phyloP scores from a whole-genome alignment of 2,113 vertebrate species.

The Odocoileus hemionus region DNA sequence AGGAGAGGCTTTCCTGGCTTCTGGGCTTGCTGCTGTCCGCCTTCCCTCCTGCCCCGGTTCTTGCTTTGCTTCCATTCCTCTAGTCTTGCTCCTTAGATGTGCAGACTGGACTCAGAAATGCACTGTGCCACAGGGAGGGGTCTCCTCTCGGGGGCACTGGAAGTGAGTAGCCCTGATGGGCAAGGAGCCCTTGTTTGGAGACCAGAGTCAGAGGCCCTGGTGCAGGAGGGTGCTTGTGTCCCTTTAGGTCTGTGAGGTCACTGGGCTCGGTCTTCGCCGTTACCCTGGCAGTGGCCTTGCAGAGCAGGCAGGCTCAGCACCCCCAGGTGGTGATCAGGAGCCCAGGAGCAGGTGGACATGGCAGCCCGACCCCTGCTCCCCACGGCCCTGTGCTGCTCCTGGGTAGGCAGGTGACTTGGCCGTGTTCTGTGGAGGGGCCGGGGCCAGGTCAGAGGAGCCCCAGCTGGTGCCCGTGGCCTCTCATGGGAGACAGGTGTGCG shows the following conservation, averaged over 20 bases:
- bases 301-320: neutral
- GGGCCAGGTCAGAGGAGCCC: neutral
- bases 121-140: fast-evolving
- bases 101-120: neutral
- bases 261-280: neutral
- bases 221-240: neutral
- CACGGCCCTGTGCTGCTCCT: neutral
- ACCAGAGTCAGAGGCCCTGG: neutral
- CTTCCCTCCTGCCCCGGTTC: too few species aligned
- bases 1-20: neutral
- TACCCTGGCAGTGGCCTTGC: neutral
- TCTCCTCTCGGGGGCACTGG: too few species aligned
- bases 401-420: neutral
- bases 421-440: fast-evolving
- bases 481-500: too few species aligned
- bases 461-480: neutral
- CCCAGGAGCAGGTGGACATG: neutral
- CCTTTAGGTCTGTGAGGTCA: fast-evolving
- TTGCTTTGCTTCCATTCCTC: neutral
- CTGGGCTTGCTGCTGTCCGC: neutral
- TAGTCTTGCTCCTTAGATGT: fast-evolving
- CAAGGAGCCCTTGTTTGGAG: neutral
- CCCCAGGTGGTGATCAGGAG: neutral
- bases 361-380: neutral
- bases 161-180: neutral